Evolutionary conservation across 2,888 invertebrate species (phyloP).

Genomic region (Yponomeuta cagnagella): DNA sequence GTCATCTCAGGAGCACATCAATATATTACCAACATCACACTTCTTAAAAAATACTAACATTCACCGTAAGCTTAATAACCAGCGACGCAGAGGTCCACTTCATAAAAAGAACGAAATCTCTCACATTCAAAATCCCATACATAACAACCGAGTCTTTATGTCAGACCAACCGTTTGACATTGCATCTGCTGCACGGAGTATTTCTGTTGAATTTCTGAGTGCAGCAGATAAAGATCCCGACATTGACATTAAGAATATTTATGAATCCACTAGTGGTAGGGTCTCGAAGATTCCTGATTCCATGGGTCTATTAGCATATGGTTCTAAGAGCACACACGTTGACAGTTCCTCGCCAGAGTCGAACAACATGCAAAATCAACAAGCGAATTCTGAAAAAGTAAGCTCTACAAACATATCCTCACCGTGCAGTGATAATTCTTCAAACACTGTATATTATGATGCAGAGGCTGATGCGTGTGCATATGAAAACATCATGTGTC

Average conservation of each 20-base stretch:
- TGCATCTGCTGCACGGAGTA: conserved; percentile 76
- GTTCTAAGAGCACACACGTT: conserved; percentile 44
- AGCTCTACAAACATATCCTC: conserved; percentile 70
- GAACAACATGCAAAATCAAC: conserved; percentile 32
- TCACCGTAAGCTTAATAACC: conserved; percentile 81
- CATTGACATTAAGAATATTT: conserved; percentile 83
- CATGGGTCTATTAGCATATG: conserved; percentile 63
- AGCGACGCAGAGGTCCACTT: conserved; percentile 78
- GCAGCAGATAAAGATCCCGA: conserved; percentile 79
- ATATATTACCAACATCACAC: conserved; percentile 60
- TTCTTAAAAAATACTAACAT: conserved; percentile 68
- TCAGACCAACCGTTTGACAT: conserved; percentile 66
- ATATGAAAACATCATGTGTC: conserved; percentile 65
- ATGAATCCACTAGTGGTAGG: conserved; percentile 80
- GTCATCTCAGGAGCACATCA: conserved; percentile 71
- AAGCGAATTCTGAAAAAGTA: conserved; percentile 44
- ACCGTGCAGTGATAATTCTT: conserved; percentile 66
- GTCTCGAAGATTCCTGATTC: conserved; percentile 75
- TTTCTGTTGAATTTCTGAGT: conserved; percentile 80
- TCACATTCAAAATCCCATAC: conserved; percentile 83
- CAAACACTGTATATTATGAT: conserved; percentile 67
- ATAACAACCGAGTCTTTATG: conserved; percentile 51
- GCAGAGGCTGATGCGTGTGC: conserved; percentile 62
- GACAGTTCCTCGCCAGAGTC: conserved; percentile 41
- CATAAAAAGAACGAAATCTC: conserved; percentile 81